Evolutionary conservation across 2,888 invertebrate genomes (phyloP).

Genomic region (Harpalus rubripes): DNA sequence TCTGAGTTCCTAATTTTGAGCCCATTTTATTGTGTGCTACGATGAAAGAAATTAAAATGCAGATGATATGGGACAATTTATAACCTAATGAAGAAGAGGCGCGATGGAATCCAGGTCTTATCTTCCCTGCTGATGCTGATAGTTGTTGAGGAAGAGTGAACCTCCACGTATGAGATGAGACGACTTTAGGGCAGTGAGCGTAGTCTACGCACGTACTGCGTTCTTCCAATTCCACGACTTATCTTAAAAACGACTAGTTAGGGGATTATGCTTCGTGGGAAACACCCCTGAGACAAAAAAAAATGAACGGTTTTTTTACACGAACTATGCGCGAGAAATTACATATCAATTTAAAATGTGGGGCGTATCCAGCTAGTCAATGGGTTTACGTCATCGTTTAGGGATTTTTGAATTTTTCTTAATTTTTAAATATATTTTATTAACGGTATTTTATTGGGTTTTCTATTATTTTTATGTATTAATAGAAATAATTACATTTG

Average conservation of each 20-base stretch:
- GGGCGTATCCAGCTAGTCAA: no score
- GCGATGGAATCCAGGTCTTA: conserved; percentile 55
- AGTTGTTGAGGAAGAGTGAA: not conserved
- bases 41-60: conserved; percentile 48
- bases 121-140: conserved; percentile 59
- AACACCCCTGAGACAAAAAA: conserved; percentile 27
- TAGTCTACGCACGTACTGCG: conserved; percentile 56
- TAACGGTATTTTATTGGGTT: no score
- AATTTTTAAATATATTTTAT: no score
- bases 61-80: conserved; percentile 62
- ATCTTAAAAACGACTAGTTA: conserved; percentile 70
- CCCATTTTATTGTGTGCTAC: not conserved
- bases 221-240: conserved; percentile 63
- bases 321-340: no score
- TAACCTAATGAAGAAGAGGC: conserved; percentile 57
- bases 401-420: no score
- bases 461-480: no score
- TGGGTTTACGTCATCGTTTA: no score
- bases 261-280: conserved; percentile 71
- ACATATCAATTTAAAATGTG: no score
- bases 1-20: not conserved
- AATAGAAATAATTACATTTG: no score
- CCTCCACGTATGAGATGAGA: not conserved
- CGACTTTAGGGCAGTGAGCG: conserved; percentile 1
- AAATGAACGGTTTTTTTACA: not conserved